Evolutionary conservation across 2,888 invertebrate genomes (phyloP).

Genomic region (Antitype chi): DNA sequence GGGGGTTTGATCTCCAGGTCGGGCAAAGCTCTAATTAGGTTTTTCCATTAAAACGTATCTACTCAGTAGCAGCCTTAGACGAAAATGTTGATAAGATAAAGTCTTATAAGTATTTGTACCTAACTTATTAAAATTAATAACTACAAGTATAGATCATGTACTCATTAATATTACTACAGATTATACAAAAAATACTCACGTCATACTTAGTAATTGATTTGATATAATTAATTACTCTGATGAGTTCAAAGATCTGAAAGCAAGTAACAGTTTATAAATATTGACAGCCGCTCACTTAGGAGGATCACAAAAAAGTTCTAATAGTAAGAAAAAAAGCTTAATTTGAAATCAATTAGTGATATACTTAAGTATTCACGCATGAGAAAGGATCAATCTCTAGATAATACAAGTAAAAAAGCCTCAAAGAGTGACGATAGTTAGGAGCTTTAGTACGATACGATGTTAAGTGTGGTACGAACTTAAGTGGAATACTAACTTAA

Average conservation of each 20-base stretch:
- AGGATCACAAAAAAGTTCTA: constrained; percentile 25
- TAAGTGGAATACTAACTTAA: not conserved
- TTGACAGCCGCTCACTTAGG: constrained; percentile 49
- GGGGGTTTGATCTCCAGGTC: no score
- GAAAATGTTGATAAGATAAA: not conserved
- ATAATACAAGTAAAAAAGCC: not conserved
- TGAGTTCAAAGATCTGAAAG: constrained; percentile 55
- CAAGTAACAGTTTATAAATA: constrained; percentile 42
- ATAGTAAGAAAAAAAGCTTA: constrained; percentile 10
- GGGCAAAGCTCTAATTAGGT: no score
- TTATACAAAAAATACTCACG: constrained; percentile 33
- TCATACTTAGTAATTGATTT: constrained; percentile 61
- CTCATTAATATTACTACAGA: constrained; percentile 32
- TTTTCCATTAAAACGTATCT: no score
- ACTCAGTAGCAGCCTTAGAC: no score
- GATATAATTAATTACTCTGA: constrained; percentile 55
- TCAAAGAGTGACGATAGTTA: not conserved
- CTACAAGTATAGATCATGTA: constrained; percentile 19
- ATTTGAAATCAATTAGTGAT: constrained; percentile 37
- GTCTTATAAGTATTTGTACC: no score
- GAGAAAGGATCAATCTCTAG: not conserved
- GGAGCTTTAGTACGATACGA: not conserved
- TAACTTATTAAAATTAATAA: not conserved
- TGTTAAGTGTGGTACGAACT: not conserved
- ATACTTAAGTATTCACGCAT: constrained; percentile 8